Evolutionary conservation across 2,888 invertebrate genomes (phyloP).

Genomic region (Meliscaeva auricollis): DNA sequence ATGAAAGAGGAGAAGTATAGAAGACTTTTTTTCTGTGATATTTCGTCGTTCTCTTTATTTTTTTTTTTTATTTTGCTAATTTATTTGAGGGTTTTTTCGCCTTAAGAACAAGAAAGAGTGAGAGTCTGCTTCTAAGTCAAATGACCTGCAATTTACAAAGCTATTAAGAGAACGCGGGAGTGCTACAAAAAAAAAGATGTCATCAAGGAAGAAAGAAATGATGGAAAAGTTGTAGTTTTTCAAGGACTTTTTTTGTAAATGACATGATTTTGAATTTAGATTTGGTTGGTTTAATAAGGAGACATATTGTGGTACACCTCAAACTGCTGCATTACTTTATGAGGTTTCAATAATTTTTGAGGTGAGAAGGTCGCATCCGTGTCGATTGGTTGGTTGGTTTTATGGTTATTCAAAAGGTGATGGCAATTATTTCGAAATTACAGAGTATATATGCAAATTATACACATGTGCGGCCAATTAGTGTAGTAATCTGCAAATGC

Average conservation of each 20-base stretch:
- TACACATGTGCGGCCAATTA: conserved; percentile 70
- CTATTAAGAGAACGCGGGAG: not conserved
- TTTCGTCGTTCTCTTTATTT: not conserved
- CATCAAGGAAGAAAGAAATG: conserved; percentile 17
- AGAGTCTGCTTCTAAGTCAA: conserved; percentile 42
- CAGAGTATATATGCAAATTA: conserved; percentile 52
- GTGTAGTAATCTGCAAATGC: conserved; percentile 67
- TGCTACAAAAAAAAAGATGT: too few species aligned
- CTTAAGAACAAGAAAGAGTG: not conserved
- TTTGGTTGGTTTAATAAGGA: conserved; percentile 9
- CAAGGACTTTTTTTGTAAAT: not conserved
- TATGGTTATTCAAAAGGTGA: conserved; percentile 24
- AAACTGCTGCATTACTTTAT: conserved; percentile 1
- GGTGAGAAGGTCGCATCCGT: conserved; percentile 39
- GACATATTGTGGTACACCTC: not conserved
- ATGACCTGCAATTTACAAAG: conserved; percentile 52
- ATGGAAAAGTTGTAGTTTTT: conserved; percentile 1
- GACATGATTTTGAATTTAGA: conserved; percentile 27
- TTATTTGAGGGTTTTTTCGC: conserved; percentile 17
- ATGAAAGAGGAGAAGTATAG: not conserved
- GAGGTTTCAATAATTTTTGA: conserved; percentile 4
- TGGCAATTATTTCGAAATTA: conserved; percentile 58
- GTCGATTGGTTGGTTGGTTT: not conserved
- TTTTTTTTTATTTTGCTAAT: not conserved
- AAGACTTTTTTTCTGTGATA: not conserved